Evolutionary conservation across 2,888 invertebrate genomes (phyloP), one percentile per base, ranked within the genome.

Genomic region (Mimumesa dahlbomi): DNA sequence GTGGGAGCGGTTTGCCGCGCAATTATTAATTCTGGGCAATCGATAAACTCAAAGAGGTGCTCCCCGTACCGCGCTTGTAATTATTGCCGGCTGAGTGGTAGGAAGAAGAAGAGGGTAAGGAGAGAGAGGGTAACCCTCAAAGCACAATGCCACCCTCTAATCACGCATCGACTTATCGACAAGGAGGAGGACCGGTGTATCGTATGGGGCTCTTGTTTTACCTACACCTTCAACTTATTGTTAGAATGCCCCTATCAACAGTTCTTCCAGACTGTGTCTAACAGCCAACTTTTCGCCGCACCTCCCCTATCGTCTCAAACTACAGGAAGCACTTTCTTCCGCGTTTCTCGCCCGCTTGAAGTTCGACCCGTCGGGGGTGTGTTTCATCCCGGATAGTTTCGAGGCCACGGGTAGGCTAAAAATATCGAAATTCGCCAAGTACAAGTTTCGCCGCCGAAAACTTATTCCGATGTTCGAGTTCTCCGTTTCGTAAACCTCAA

Each of bases 81-180:
- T 89, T 89, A 89, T 87, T 87, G 84, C 83, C 82, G 78, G 70
- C 73, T 59, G 78, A 74, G 64, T 57, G 65, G 71, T 57, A 63
- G 76, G 72, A 75, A 73, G 75, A 75, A 59, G 70, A n/a, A n/a
- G 62, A 46, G 66, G 31, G 11, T 14, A 25, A 68, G 72, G 69
- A 73, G 68, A 61, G 43, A 53, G 58, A 29, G 52, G 50, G 65
- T 73, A 71, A 67, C 83, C 83, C 82, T 86, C 84, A 84, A 86
- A 88, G 85, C 81, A 88, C 88, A 88, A 88, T 88, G 82, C 79
- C 84, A 86, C 87, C 83, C 86, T 88, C 86, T 88, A 88, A 88
- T 88, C 88, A 88, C 79, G 84, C 82, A 88, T 89, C 88, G 88
- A 88, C 88, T 88, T 87, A 88, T 89, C 83, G 83, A 70, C 73